Percentiles rank a stretch among this genome's conserved stretches.
phyloP scores from a whole-genome alignment of 92 coral and sea anemone species.

The Palythoa caribaeorum region DNA sequence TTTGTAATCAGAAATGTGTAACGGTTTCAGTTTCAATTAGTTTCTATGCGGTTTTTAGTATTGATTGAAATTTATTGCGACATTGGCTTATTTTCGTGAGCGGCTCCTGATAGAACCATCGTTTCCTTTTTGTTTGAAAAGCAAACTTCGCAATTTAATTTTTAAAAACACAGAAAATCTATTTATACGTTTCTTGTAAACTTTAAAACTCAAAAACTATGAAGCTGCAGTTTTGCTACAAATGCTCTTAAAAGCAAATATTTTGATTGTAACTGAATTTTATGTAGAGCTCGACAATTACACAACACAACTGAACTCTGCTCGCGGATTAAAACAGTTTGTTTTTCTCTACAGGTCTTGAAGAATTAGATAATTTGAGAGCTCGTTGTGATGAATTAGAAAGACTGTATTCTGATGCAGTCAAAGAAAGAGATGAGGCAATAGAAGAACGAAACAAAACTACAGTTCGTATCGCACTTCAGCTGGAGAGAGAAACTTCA shows the following conservation, averaged over 20 bases:
- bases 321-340: neutral
- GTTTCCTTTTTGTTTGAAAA: too few relatives aligned
- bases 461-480: constrained; percentile 85
- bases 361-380: constrained; percentile 80
- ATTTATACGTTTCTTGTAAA: neutral
- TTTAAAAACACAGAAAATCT: too few relatives aligned
- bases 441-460: constrained; percentile 88
- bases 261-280: too few relatives aligned
- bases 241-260: neutral
- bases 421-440: constrained; percentile 81
- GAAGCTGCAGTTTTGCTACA: neutral
- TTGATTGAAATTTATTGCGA: too few relatives aligned
- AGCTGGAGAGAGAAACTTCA: constrained; percentile 79
- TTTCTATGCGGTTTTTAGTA: too few relatives aligned
- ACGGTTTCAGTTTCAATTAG: too few relatives aligned
- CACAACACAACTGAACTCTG: neutral
- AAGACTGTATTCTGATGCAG: constrained; percentile 76
- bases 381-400: constrained; percentile 74
- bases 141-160: neutral
- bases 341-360: constrained; percentile 58
- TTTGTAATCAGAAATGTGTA: too few relatives aligned
- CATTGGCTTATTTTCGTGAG: too few relatives aligned
- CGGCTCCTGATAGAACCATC: too few relatives aligned
- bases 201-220: too few relatives aligned
- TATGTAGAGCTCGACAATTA: neutral